Evolutionary conservation across 2,113 vertebrate species (phyloP).

Genomic region (cat (Felis catus)): DNA sequence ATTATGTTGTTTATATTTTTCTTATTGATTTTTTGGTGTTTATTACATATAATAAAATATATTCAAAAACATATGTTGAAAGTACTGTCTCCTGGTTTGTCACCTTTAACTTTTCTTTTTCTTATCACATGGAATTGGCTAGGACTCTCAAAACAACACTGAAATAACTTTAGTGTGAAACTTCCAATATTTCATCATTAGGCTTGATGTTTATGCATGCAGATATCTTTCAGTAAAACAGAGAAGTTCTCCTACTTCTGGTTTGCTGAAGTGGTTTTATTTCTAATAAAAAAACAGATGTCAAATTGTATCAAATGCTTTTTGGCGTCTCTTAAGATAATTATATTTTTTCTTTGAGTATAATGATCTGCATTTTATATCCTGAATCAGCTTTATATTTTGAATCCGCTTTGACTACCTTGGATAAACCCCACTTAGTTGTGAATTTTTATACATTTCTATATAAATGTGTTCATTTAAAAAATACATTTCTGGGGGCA

Average conservation of each 20-base stretch:
- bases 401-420: neutral
- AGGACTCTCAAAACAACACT: neutral
- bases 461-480: neutral
- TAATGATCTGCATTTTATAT: neutral
- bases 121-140: neutral
- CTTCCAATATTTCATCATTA: neutral
- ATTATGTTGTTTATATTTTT: neutral
- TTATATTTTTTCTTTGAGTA: conserved; percentile 29
- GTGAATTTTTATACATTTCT: neutral
- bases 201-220: neutral
- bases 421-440: neutral
- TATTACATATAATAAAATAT: neutral
- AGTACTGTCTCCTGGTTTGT: neutral
- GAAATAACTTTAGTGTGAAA: neutral
- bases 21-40: neutral
- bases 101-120: neutral
- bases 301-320: neutral
- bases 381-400: neutral
- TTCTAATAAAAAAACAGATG: neutral
- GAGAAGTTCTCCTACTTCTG: neutral
- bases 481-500: neutral
- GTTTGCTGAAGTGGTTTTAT: neutral
- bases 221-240: neutral
- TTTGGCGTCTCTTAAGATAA: conserved; percentile 7
- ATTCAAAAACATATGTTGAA: neutral